A percentile compares a stretch with the other conserved stretches of the same genome.
These are phyloP conservation scores for Phataginus tetradactyla DNA, from an alignment of 2,797 vertebrate species.

Conservation along the genomic window DNA sequence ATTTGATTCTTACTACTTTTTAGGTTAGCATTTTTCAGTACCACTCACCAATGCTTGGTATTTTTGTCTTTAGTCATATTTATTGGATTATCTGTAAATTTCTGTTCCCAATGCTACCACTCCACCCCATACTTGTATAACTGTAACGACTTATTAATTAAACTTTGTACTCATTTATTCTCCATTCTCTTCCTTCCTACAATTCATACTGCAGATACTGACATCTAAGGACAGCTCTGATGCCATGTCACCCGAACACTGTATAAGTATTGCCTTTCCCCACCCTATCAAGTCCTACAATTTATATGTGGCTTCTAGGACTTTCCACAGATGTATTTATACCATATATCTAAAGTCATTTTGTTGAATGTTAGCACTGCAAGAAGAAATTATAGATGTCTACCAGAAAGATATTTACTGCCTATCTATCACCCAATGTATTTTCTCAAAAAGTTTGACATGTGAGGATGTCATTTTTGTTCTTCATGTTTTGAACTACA, in stretches of 20 bases:
- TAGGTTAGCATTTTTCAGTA: not conserved
- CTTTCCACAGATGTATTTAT: not conserved
- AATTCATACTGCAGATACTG: not conserved
- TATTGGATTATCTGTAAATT: not conserved
- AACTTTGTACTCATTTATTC: not conserved
- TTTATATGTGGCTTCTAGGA: not conserved
- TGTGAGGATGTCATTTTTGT: not conserved
- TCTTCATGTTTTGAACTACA: not conserved
- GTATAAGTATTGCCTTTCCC: not conserved
- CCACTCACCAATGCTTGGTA: not conserved
- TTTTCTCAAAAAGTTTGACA: not conserved
- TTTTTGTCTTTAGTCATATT: not conserved
- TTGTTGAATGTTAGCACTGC: not conserved
- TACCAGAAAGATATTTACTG: not conserved
- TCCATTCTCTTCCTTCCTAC: not conserved
- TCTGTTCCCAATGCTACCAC: not conserved
- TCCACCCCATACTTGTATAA: not conserved
- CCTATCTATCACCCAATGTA: not conserved
- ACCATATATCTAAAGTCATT: not conserved
- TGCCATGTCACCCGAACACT: not conserved
- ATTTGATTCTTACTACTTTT: not conserved
- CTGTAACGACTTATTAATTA: not conserved
- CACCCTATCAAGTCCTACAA: not conserved
- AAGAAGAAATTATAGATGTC: not conserved
- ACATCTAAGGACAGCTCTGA: not conserved